Evolutionary conservation across 2,113 vertebrate genomes (phyloP).

Genomic region (Oxyruncus cristatus): DNA sequence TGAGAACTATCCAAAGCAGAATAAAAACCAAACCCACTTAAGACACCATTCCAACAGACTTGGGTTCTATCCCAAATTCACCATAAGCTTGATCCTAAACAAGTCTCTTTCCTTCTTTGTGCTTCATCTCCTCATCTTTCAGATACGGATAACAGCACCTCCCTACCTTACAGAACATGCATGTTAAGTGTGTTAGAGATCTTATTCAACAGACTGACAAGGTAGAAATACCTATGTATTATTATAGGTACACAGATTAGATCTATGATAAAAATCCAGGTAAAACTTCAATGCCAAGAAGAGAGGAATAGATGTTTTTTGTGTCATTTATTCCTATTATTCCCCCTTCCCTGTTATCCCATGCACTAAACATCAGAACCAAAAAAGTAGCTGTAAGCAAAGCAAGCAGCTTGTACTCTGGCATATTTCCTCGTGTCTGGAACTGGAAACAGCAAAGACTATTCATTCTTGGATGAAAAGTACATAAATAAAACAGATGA

Average conservation of each 20-base stretch:
- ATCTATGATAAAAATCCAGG: background rate
- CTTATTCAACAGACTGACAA: background rate
- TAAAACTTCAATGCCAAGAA: background rate
- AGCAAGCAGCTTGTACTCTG: conserved; percentile 10
- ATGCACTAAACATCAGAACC: background rate
- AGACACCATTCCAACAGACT: background rate
- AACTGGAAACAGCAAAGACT: conserved; percentile 17
- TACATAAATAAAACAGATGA: conserved; percentile 38
- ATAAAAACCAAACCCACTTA: background rate
- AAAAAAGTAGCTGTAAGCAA: conserved; percentile 45
- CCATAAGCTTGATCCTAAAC: background rate
- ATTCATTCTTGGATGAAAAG: conserved; percentile 35
- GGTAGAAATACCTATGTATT: background rate
- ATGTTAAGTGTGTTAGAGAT: background rate
- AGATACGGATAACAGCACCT: background rate
- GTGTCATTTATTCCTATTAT: background rate
- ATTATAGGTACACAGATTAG: background rate
- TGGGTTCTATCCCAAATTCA: background rate
- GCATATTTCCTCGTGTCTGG: background rate
- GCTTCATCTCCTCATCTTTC: background rate
- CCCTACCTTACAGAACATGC: background rate
- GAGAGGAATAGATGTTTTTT: background rate
- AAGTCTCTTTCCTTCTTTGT: background rate
- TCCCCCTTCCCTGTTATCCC: background rate
- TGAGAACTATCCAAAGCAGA: background rate